Conservation (phyloP, 2,113 vertebrate genomes). For the Heloderma charlesbogerti region DNA sequence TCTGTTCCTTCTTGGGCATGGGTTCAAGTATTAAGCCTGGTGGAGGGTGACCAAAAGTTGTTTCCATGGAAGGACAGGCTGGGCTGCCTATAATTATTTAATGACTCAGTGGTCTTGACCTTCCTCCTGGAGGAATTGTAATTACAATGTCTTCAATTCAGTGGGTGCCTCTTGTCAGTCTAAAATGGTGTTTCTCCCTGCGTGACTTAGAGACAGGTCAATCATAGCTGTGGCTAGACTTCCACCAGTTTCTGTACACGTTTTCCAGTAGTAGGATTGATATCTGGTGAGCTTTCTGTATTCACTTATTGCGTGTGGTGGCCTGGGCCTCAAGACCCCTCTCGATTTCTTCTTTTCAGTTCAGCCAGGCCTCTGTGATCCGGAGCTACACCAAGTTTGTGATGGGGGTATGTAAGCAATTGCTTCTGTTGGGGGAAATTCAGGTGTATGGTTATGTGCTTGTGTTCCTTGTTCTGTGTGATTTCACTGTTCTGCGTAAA, state of each 20-base stretch:
- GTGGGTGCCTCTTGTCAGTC: background rate
- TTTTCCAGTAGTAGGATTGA: background rate
- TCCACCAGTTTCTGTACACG: background rate
- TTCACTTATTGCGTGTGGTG: background rate
- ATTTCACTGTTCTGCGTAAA: background rate
- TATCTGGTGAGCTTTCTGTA: background rate
- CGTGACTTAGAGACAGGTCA: background rate
- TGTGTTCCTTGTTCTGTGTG: background rate
- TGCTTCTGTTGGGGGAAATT: background rate
- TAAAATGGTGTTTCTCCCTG: background rate
- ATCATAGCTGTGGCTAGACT: background rate
- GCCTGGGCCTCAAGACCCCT: background rate
- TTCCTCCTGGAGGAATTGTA: background rate
- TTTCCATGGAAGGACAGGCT: background rate
- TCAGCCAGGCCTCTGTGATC: slow-evolving; percentile 88
- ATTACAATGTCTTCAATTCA: background rate
- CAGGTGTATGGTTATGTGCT: background rate
- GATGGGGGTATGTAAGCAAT: slow-evolving; percentile 84
- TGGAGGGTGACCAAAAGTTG: background rate
- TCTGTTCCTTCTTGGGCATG: background rate
- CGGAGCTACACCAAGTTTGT: slow-evolving; percentile 92
- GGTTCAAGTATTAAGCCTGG: background rate
- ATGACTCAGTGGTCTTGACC: background rate
- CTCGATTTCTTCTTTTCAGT: slow-evolving; percentile 73
- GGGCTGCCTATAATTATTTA: background rate